Percentiles rank a stretch among this genome's conserved stretches.
Evolutionary conservation across 2,888 invertebrate species (phyloP).

Genomic region (Adineta ricciae): DNA sequence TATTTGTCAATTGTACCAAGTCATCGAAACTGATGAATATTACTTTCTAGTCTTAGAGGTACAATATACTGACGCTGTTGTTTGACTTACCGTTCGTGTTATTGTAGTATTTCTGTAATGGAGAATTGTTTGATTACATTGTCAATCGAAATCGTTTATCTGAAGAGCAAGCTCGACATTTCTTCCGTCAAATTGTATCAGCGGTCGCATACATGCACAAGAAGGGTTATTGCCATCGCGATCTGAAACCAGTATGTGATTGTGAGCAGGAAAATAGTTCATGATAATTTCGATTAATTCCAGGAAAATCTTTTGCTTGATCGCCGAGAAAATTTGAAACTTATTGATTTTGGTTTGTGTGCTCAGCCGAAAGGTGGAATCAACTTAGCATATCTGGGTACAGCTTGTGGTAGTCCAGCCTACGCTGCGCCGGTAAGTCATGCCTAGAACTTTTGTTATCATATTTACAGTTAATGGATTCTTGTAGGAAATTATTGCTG

Average conservation of each 20-base stretch:
- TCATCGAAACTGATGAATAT: slow-evolving; percentile 64
- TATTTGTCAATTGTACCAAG: slow-evolving; percentile 68
- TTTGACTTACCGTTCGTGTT: not conserved
- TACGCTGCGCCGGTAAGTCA: slow-evolving; percentile 41
- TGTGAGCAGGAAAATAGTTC: not conserved
- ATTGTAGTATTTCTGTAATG: slow-evolving; percentile 64
- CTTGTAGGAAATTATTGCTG: slow-evolving; percentile 61
- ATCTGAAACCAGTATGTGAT: slow-evolving; percentile 62
- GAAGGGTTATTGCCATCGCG: slow-evolving; percentile 67
- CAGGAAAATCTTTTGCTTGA: slow-evolving; percentile 64
- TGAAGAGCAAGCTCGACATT: slow-evolving; percentile 64
- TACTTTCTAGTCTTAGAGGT: slow-evolving; percentile 69
- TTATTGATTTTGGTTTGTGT: slow-evolving; percentile 74
- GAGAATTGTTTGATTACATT: slow-evolving; percentile 74
- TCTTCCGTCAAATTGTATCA: slow-evolving; percentile 67
- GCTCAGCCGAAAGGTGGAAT: slow-evolving; percentile 55
- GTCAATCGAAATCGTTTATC: slow-evolving; percentile 63
- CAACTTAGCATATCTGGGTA: slow-evolving; percentile 40
- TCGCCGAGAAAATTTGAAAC: slow-evolving; percentile 63
- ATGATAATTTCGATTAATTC: slow-evolving; percentile 51
- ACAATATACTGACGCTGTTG: not conserved
- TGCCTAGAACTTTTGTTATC: not conserved
- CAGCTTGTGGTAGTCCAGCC: slow-evolving; percentile 67
- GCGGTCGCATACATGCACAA: slow-evolving; percentile 68
- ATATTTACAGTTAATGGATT: not conserved